Evolutionary conservation across 2,888 invertebrate species (phyloP).

Genomic region (Pemphredon lugubris): DNA sequence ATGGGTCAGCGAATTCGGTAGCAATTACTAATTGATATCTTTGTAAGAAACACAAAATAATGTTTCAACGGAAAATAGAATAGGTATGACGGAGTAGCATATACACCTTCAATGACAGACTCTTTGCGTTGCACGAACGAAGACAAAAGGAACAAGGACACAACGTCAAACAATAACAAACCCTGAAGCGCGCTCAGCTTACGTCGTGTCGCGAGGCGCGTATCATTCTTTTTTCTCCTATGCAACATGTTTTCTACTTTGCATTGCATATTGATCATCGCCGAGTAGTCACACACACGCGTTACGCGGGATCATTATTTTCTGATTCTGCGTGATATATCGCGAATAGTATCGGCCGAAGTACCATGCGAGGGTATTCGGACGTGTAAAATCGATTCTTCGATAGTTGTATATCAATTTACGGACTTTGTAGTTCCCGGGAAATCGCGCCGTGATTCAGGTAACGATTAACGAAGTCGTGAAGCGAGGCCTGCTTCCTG

Average conservation of each 20-base stretch:
- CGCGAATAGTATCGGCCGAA: constrained; percentile 1
- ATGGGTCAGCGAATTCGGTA: no score
- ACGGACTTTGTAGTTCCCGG: no score
- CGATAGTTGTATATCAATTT: not conserved
- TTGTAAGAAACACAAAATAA: no score
- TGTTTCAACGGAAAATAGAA: no score
- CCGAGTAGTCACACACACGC: constrained; percentile 11
- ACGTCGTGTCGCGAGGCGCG: constrained; percentile 22
- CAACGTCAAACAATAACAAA: no score
- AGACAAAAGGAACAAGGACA: no score
- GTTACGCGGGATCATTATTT: constrained; percentile 35
- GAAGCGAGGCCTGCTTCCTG: no score
- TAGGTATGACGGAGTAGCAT: no score
- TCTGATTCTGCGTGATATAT: constrained; percentile 32
- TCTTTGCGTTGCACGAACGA: no score
- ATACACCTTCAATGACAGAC: no score
- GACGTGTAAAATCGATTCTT: not conserved
- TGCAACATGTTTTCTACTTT: constrained; percentile 32
- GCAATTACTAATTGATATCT: no score
- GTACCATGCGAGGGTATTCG: not conserved
- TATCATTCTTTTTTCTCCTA: not conserved
- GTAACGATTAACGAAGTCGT: no score
- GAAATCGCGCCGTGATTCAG: not conserved
- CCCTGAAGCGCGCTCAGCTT: not conserved
- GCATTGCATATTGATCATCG: constrained; percentile 20